Evolutionary conservation across 2,113 vertebrate species (phyloP).

Genomic region (Amazona guildingii): DNA sequence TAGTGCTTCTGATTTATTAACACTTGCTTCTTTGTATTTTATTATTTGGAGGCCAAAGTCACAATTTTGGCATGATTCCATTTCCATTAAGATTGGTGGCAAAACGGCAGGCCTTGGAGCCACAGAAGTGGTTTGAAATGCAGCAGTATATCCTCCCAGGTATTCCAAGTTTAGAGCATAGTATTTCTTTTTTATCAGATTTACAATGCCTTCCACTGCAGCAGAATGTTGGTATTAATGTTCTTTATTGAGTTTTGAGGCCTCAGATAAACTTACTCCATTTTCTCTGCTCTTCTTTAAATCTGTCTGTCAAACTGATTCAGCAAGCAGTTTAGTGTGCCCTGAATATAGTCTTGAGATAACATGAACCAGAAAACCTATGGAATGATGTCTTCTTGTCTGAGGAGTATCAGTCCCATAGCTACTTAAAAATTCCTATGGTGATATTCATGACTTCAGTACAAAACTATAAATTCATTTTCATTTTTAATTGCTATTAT

Average conservation of each 20-base stretch:
- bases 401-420: not conserved
- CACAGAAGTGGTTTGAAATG: not conserved
- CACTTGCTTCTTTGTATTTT: not conserved
- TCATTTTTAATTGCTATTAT: not conserved
- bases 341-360: not conserved
- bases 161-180: not conserved
- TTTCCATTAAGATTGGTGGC: conserved; percentile 24
- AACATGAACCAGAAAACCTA: not conserved
- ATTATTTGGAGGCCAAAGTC: not conserved
- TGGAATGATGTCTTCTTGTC: not conserved
- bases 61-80: conserved; percentile 3
- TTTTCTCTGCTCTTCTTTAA: conserved; percentile 22
- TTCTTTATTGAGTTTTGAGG: not conserved
- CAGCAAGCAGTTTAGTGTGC: not conserved
- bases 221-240: not conserved
- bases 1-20: conserved; percentile 7
- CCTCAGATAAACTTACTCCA: not conserved
- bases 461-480: not conserved
- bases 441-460: not conserved
- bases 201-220: not conserved
- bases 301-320: not conserved
- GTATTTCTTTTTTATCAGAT: conserved; percentile 31
- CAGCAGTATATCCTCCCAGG: not conserved
- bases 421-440: not conserved
- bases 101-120: conserved; percentile 30